These are phyloP conservation scores for Lerista edwardsae DNA, from an alignment of 2,797 vertebrate genomes.

Conservation along the genomic window DNA sequence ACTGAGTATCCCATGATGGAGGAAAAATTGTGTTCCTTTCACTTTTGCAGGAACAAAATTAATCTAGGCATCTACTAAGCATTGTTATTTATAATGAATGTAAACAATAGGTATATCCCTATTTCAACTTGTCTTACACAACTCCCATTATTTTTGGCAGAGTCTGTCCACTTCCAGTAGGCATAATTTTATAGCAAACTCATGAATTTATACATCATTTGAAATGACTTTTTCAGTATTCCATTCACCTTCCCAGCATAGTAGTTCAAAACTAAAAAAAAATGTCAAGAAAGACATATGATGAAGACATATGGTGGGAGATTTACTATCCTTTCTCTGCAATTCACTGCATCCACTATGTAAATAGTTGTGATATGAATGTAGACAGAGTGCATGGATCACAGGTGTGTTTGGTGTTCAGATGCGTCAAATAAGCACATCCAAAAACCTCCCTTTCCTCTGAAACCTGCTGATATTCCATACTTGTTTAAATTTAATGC, in stretches of 20 bases:
- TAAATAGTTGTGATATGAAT: background rate
- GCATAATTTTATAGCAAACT: background rate
- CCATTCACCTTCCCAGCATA: background rate
- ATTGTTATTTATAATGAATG: background rate
- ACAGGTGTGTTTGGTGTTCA: background rate
- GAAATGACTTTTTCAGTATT: background rate
- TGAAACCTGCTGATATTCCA: background rate
- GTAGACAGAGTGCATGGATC: background rate
- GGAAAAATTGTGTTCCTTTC: background rate
- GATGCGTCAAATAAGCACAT: background rate
- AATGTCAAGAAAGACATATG: background rate
- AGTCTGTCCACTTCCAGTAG: background rate
- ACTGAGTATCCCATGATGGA: background rate
- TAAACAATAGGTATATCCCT: background rate
- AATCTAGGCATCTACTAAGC: background rate
- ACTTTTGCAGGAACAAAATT: background rate
- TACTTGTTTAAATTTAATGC: background rate
- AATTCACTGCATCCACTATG: background rate
- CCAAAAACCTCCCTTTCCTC: background rate
- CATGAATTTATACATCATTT: background rate
- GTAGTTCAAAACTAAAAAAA: background rate
- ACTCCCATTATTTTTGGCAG: background rate
- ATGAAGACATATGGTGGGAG: too few species aligned
- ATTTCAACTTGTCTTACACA: background rate
- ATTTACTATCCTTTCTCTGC: background rate